phyloP scores from a whole-genome alignment of 2,113 vertebrate genomes.

The Pseudopodoces humilis region DNA sequence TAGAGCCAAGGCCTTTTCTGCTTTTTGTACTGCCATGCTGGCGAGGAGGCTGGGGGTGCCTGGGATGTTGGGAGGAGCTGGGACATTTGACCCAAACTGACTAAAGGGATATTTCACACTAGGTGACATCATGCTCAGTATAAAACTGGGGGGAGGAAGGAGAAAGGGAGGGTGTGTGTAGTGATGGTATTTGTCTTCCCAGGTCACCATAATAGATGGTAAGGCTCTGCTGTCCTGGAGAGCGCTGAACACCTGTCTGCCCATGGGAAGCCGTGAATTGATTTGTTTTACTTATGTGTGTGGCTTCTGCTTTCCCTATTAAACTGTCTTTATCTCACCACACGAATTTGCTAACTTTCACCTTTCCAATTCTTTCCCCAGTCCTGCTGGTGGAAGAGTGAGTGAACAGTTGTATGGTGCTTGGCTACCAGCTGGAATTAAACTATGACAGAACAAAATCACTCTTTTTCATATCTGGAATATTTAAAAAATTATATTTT shows the following conservation, averaged over 20 bases:
- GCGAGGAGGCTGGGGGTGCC: neutral
- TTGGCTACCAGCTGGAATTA: neutral
- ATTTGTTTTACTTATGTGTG: neutral
- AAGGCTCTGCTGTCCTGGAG: neutral
- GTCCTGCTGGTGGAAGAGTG: neutral
- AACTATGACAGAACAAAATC: neutral
- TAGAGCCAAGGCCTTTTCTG: neutral
- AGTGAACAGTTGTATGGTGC: neutral
- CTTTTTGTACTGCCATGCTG: neutral
- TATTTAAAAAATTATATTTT: neutral
- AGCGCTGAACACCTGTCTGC: neutral
- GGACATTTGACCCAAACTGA: neutral
- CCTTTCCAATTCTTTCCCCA: neutral
- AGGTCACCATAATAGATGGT: accelerated
- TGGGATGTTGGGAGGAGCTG: neutral
- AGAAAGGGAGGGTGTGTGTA: neutral
- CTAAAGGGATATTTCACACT: neutral
- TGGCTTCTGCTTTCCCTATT: neutral
- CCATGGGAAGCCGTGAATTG: neutral
- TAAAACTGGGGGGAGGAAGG: neutral
- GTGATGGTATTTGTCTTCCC: neutral
- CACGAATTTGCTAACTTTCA: neutral
- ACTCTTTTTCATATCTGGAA: neutral
- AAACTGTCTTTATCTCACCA: neutral
- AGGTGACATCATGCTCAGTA: neutral